Percentiles rank a stretch among this genome's conserved stretches.
phyloP scores from a whole-genome alignment of 2,888 invertebrate species.

The Lomographa bimaculata region DNA sequence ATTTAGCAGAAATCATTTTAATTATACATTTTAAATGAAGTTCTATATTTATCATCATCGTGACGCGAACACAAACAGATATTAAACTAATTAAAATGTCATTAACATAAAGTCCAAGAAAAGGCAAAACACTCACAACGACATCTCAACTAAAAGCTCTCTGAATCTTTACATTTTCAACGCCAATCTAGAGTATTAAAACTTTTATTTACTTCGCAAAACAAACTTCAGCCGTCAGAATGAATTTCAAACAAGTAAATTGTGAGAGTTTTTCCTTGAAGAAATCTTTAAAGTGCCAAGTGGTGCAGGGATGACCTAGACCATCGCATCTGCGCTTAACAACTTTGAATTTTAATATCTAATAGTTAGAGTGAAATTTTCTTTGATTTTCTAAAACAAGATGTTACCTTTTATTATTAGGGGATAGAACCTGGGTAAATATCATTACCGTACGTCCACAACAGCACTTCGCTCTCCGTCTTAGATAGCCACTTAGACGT shows the following conservation, averaged over 20 bases:
- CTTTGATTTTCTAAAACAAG: slow-evolving; percentile 5
- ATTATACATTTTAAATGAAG: too few species aligned
- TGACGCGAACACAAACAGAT: too few species aligned
- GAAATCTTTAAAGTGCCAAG: slow-evolving; percentile 59
- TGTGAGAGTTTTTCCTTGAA: slow-evolving; percentile 59
- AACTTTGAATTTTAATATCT: slow-evolving; percentile 22
- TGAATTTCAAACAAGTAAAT: slow-evolving; percentile 66
- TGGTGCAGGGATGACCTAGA: slow-evolving; percentile 46
- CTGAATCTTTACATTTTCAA: slow-evolving; percentile 38
- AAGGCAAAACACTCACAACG: slow-evolving; percentile 22
- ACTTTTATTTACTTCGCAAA: slow-evolving; percentile 56
- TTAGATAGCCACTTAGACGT: slow-evolving; percentile 61
- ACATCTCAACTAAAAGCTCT: slow-evolving; percentile 34
- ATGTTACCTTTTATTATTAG: slow-evolving; percentile 39
- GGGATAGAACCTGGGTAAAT: slow-evolving; percentile 56
- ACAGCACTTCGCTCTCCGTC: slow-evolving; percentile 55
- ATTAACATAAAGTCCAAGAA: slow-evolving; percentile 21
- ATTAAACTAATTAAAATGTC: slow-evolving; percentile 4
- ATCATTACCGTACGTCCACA: slow-evolving; percentile 72
- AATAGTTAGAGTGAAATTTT: slow-evolving; percentile 15
- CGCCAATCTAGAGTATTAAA: slow-evolving; percentile 54
- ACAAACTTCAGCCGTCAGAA: slow-evolving; percentile 59
- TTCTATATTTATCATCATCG: not conserved
- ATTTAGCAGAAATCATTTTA: too few species aligned
- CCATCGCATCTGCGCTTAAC: slow-evolving; percentile 15